Conservation (phyloP, 2,797 vertebrate genomes). For the Nothura maculosa region DNA sequence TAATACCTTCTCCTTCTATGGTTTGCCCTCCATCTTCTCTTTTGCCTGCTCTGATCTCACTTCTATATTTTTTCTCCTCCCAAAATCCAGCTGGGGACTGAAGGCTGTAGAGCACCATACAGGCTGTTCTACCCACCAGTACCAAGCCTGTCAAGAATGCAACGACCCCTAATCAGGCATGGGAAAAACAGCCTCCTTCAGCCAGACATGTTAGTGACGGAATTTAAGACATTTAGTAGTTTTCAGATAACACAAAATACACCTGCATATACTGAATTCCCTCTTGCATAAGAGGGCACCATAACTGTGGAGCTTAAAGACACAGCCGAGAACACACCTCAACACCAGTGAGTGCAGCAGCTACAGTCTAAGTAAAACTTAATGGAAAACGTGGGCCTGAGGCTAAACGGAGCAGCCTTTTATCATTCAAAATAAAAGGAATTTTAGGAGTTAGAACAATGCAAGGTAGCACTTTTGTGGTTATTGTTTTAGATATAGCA, state of each 20-base stretch:
- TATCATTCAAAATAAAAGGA: not conserved
- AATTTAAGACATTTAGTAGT: not conserved
- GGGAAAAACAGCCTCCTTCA: not conserved
- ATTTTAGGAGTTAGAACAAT: not conserved
- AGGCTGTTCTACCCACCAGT: not conserved
- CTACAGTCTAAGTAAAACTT: not conserved
- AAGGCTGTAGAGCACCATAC: not conserved
- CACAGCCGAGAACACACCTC: not conserved
- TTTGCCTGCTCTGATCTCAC: not conserved
- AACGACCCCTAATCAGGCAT: not conserved
- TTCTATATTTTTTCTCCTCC: not conserved
- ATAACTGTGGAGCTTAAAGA: not conserved
- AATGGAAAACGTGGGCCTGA: not conserved
- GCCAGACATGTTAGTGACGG: not conserved
- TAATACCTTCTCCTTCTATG: not conserved
- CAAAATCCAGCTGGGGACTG: not conserved
- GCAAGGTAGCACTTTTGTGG: not conserved
- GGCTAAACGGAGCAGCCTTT: not conserved
- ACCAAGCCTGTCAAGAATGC: not conserved
- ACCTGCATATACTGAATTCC: not conserved
- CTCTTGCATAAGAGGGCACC: not conserved
- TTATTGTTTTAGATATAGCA: not conserved
- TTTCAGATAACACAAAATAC: not conserved
- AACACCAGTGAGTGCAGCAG: not conserved
- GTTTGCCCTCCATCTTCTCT: not conserved